Evolutionary conservation across 2,888 invertebrate genomes (phyloP).

Genomic region (Perizoma affinitatum): DNA sequence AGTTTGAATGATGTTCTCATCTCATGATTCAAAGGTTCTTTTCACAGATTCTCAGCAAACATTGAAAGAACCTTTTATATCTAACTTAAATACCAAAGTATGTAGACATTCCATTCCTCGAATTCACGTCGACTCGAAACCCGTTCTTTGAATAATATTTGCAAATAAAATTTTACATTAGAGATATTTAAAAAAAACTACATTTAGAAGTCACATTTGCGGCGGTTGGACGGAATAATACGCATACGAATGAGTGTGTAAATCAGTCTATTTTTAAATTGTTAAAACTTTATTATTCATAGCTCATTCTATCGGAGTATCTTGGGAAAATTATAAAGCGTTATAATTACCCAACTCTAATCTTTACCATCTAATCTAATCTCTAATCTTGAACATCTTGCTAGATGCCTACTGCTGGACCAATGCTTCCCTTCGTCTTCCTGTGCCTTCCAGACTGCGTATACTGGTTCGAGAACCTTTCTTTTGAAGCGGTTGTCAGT

Average conservation of each 20-base stretch:
- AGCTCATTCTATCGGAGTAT: slow-evolving; percentile 13
- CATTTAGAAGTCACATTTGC: slow-evolving; percentile 29
- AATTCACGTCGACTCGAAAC: slow-evolving; percentile 34
- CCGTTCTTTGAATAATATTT: slow-evolving; percentile 38
- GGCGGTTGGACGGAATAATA: slow-evolving; percentile 19
- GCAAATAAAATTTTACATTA: slow-evolving; percentile 28
- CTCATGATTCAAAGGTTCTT: too few species aligned
- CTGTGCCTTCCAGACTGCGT: too few species aligned
- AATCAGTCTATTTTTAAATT: slow-evolving; percentile 28
- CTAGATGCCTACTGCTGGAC: too few species aligned
- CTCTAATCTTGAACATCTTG: too few species aligned
- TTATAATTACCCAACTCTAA: slow-evolving; percentile 6
- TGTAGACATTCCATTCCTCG: slow-evolving; percentile 33
- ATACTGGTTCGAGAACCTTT: too few species aligned
- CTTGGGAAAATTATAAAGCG: slow-evolving; percentile 10
- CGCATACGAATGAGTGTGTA: slow-evolving; percentile 31
- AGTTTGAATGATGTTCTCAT: too few species aligned
- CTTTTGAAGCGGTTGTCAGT: too few species aligned
- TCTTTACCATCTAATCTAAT: not conserved
- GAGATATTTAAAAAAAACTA: slow-evolving; percentile 26
- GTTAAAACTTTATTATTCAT: slow-evolving; percentile 21
- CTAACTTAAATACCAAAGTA: slow-evolving; percentile 29
- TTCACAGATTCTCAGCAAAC: slow-evolving; percentile 17
- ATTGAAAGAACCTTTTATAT: slow-evolving; percentile 23
- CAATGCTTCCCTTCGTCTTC: too few species aligned